Evolutionary conservation across 2,113 vertebrate species (phyloP), one percentile per base, ranked within the genome.

Genomic region (Pontoporia blainvillei): DNA sequence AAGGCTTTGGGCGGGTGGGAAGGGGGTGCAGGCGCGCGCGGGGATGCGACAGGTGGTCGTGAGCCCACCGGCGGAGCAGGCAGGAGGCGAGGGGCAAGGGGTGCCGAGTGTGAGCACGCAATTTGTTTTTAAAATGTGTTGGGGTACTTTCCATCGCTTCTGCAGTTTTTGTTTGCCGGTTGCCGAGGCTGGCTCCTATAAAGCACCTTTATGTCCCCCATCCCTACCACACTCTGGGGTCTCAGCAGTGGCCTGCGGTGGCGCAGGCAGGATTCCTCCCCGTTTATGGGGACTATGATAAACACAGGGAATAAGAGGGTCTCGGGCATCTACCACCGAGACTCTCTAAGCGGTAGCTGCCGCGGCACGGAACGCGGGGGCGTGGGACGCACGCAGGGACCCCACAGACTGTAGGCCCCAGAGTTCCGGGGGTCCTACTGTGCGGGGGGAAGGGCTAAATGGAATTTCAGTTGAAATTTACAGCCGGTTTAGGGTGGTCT

Each of bases 251-350:
- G 71, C 17, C 6, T 8, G 39, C 36, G 0, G 49, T 4, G 31
- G 71, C 25, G 29, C 49, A n/a, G 82, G 73, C 61, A 15, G 57
- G 27, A 1, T 21, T 85, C 20, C 49, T 29, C 8, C 17, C 10
- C 5, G 7, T 82, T 82, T 95, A 44, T 57, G 61, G 36, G 78
- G n/a, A 76, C 14, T 44, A 44, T 54, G 95, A 97, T 59, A 98
- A 98, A 98, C 75, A 97, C 98, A 98, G 81, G 97, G 85, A 98
- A 88, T 91, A 52, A 97, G 76, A 95, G 98, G 98, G 97, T 98
- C 90, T 92, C 9, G 87, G 44, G n/a, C 4, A 18, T 85, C 95
- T 71, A 97, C 96, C 66, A 97, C 27, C 3, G 78, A 91, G 72
- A 98, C 39, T 76, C 79, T 98, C 97, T 57, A 98, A 97, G 96